A percentile compares a stretch with the other conserved stretches of the same genome.
Evolutionary conservation across 2,113 vertebrate genomes (phyloP).

Genomic region (Sinocyclocheilus grahami): DNA sequence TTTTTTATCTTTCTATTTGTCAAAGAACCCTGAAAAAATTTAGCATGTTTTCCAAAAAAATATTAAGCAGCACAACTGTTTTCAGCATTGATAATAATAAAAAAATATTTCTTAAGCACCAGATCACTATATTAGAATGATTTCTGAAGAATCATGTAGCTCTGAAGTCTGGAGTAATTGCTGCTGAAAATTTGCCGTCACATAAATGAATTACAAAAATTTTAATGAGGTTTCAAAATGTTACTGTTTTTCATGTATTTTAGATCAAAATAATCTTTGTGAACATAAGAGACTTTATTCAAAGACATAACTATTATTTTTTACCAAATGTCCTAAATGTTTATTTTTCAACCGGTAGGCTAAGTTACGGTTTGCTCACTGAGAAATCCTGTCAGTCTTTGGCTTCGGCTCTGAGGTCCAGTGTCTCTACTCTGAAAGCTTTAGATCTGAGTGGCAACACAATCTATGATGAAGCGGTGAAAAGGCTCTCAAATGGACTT

Average conservation of each 20-base stretch:
- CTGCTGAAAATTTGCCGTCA: neutral
- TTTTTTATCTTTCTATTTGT: too few species aligned
- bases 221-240: neutral
- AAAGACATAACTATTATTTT: neutral
- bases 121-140: neutral
- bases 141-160: neutral
- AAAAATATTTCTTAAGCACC: neutral
- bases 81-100: neutral
- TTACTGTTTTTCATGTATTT: neutral
- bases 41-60: too few species aligned
- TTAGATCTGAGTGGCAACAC: slow-evolving; percentile 47
- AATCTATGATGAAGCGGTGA: slow-evolving; percentile 23
- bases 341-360: neutral
- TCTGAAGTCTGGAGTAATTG: neutral
- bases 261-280: neutral
- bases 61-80: too few species aligned
- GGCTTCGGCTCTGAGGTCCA: slow-evolving; percentile 40
- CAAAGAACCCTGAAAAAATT: too few species aligned
- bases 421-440: slow-evolving; percentile 32
- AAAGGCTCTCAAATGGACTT: slow-evolving; percentile 38
- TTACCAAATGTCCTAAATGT: neutral
- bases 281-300: neutral
- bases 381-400: slow-evolving; percentile 42
- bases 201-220: neutral
- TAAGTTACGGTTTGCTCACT: slow-evolving; percentile 52